These are phyloP conservation scores for Bufotes viridis DNA, from an alignment of 2,797 vertebrate species.

Conservation along the genomic window DNA sequence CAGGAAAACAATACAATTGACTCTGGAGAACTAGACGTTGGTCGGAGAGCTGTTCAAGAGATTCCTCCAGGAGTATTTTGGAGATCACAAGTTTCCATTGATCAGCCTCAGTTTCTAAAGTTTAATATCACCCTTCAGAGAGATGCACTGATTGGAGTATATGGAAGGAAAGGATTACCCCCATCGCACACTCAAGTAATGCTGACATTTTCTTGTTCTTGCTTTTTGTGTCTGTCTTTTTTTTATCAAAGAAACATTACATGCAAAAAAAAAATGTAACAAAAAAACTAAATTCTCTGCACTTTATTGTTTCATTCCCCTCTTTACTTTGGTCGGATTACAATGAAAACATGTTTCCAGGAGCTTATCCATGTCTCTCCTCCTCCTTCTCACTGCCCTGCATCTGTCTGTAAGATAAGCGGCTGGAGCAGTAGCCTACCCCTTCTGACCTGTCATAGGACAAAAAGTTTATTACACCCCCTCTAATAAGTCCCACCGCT, in stretches of 20 bases:
- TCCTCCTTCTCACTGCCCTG: no score
- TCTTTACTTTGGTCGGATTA: no score
- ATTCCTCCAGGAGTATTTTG: slow-evolving; percentile 95
- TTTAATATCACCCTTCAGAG: slow-evolving; percentile 99
- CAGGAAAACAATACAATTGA: slow-evolving; percentile 96
- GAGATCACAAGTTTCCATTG: slow-evolving; percentile 91
- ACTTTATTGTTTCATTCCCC: no score
- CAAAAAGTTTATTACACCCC: no score
- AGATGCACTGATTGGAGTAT: slow-evolving; percentile 95
- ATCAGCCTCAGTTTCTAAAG: slow-evolving; percentile 93
- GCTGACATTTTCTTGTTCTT: neutral
- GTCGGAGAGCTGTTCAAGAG: slow-evolving; percentile 85
- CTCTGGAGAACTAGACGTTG: slow-evolving; percentile 92
- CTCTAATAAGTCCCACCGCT: no score
- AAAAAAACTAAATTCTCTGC: no score
- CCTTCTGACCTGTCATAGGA: no score
- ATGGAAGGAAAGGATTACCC: slow-evolving; percentile 93
- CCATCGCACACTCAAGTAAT: slow-evolving; percentile 97
- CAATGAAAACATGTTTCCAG: no score
- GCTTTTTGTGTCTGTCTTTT: neutral
- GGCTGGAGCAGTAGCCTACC: no score
- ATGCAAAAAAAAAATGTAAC: no score
- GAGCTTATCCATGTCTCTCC: no score
- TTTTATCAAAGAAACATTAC: neutral
- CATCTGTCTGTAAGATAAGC: no score